These are phyloP conservation scores for Ceratothoa steindachneri DNA, from an alignment of 2,888 invertebrate species.

Conservation along the genomic window DNA sequence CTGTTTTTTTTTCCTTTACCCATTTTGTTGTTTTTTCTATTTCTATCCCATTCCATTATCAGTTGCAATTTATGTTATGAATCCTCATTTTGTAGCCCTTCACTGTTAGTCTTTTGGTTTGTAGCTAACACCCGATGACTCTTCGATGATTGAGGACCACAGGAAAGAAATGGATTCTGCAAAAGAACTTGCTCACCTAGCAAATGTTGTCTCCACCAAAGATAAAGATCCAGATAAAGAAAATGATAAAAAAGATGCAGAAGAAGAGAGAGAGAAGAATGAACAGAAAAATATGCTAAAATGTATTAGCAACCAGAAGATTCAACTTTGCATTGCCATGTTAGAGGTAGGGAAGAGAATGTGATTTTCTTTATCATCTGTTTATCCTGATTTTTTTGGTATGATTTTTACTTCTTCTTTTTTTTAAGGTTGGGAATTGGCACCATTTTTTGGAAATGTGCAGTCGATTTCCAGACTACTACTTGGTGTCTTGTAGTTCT, in stretches of 20 bases:
- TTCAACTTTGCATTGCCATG: conserved; percentile 39
- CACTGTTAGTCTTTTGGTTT: too few species aligned
- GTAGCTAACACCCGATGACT: conserved; percentile 83
- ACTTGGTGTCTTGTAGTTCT: conserved; percentile 71
- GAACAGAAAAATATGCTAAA: conserved; percentile 55
- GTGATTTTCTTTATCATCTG: neutral
- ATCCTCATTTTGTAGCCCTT: conserved; percentile 42
- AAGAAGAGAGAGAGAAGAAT: conserved; percentile 23
- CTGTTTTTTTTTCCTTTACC: too few species aligned
- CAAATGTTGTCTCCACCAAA: conserved; percentile 68
- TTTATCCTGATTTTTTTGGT: conserved; percentile 19
- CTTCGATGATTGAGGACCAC: conserved; percentile 71
- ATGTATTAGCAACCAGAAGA: conserved; percentile 36
- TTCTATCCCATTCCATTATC: too few species aligned
- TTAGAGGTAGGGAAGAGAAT: conserved; percentile 32
- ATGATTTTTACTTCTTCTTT: conserved; percentile 48
- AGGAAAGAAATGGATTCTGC: conserved; percentile 77
- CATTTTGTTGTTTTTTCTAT: too few species aligned
- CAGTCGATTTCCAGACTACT: conserved; percentile 74
- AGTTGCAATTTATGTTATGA: too few species aligned
- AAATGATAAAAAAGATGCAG: conserved; percentile 52
- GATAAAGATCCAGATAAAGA: conserved; percentile 71
- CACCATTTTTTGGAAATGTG: conserved; percentile 73
- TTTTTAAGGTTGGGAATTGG: conserved; percentile 74
- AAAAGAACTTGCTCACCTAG: conserved; percentile 79